Evolutionary conservation across 2,113 vertebrate species (phyloP), one percentile per base, ranked within the genome.

Genomic region (Triplophysa rosa): DNA sequence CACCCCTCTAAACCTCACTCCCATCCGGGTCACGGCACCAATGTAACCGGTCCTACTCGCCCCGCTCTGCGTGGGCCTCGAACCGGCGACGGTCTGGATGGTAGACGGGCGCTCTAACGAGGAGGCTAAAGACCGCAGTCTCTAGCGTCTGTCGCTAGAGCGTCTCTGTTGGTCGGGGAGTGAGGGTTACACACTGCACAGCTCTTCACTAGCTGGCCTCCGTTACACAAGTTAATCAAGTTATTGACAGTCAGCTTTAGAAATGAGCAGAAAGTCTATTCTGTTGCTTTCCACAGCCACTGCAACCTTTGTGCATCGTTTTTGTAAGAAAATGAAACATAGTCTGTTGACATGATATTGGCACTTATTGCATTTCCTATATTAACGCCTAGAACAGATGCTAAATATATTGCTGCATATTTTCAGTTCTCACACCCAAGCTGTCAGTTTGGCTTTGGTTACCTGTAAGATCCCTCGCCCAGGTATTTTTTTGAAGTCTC

Each of bases 401-500:
- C 78, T 81, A 78, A 76, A 78, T 78, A 52, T 83, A 66, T 12
- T 17, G 16, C 52, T 21, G 70, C 40, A 67, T 79, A 79, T 77
- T 75, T 79, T 69, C 52, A 79, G 33, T 40, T 62, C 80, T 67
- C 64, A 33, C 81, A 61, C 66, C 65, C 16, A 6, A 64, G 68
- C 81, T 81, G 68, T 83, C 84, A 78, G 54, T 37, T 77, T 37
- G 17, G 54, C 42, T 80, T 66, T 72, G 58, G 64, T 54, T 49
- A 54, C 14, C 21, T 75, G 42, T 65, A 37, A 74, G 72, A 77
- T 80, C 26, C 77, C 14, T 56, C 59, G 10, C 64, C 11, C 63
- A 75, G 65, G 74, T 61, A 14, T 77, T 16, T 19, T 11, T 72
- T 62, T 58, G 2, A 62, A 52, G 77, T 80, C 26, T 79, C 72